Percentiles rank a stretch among this genome's conserved stretches.
These are phyloP conservation scores for Cirrhinus mrigala DNA, from an alignment of 2,797 vertebrate genomes.

Conservation along the genomic window DNA sequence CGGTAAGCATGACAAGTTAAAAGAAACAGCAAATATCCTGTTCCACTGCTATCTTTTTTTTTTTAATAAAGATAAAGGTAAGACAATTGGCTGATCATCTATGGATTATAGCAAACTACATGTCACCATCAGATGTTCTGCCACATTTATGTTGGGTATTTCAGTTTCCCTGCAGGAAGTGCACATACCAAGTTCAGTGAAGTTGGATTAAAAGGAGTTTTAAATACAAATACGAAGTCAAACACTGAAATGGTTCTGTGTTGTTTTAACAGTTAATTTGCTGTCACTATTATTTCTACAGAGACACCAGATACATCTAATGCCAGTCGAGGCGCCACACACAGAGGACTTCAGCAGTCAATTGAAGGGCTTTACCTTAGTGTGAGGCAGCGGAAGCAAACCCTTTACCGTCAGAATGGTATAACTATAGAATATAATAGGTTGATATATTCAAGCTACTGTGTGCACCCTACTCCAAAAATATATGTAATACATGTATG, in stretches of 20 bases:
- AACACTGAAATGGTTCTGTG: neutral
- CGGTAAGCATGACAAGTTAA: neutral
- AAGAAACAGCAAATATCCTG: no score
- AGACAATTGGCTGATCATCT: neutral
- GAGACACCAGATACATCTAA: no score
- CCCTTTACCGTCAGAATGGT: slow-evolving; percentile 19
- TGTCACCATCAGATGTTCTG: neutral
- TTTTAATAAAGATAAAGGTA: neutral
- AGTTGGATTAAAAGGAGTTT: neutral
- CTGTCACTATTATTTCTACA: neutral
- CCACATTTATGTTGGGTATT: slow-evolving; percentile 20
- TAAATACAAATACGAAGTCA: neutral
- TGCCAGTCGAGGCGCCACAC: no score
- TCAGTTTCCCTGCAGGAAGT: neutral
- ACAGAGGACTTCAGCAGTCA: no score
- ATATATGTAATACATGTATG: neutral
- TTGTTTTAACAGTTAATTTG: slow-evolving; percentile 7
- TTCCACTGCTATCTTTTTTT: no score
- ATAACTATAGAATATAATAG: slow-evolving; percentile 5
- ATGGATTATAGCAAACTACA: neutral
- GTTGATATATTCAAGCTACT: neutral
- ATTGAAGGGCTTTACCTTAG: no score
- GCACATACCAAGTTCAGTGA: neutral
- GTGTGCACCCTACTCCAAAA: slow-evolving; percentile 10
- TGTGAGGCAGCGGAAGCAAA: slow-evolving; percentile 27